A percentile compares a stretch with the other conserved stretches of the same genome.
Conservation (phyloP, 2,797 vertebrate genomes). For the Tokudaia tokunoshimensis region DNA sequence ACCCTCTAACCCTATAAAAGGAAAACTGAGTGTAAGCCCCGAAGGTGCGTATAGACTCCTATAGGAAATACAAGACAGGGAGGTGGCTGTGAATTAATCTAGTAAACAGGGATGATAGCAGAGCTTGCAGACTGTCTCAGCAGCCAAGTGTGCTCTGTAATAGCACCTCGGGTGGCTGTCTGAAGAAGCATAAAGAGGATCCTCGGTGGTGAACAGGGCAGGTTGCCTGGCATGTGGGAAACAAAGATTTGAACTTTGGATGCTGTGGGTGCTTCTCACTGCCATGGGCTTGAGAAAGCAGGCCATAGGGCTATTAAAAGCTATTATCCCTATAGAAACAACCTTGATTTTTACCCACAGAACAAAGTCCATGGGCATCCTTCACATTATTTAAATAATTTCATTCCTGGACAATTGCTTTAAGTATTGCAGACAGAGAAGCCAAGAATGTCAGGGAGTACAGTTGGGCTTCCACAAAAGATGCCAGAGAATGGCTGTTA, state of each 20-base stretch:
- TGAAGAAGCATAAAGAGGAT: not conserved
- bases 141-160: not conserved
- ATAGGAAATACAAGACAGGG: not conserved
- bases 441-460: not conserved
- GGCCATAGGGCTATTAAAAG: not conserved
- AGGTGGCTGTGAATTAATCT: not conserved
- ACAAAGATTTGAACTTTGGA: not conserved
- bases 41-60: not conserved
- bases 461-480: not conserved
- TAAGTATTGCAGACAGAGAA: constrained; percentile 33
- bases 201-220: not conserved
- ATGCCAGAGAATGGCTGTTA: not conserved
- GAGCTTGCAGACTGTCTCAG: not conserved
- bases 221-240: not conserved
- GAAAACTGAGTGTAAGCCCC: not conserved
- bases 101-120: not conserved
- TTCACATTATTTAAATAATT: not conserved
- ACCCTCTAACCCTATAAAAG: not conserved
- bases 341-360: constrained; percentile 38
- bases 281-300: not conserved
- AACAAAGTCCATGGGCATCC: not conserved
- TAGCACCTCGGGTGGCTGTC: not conserved
- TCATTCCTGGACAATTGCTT: not conserved
- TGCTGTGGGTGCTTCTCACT: not conserved
- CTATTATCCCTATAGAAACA: not conserved